Conservation (phyloP, 92 coral and sea anemone genomes). For the Siderastrea radians region DNA sequence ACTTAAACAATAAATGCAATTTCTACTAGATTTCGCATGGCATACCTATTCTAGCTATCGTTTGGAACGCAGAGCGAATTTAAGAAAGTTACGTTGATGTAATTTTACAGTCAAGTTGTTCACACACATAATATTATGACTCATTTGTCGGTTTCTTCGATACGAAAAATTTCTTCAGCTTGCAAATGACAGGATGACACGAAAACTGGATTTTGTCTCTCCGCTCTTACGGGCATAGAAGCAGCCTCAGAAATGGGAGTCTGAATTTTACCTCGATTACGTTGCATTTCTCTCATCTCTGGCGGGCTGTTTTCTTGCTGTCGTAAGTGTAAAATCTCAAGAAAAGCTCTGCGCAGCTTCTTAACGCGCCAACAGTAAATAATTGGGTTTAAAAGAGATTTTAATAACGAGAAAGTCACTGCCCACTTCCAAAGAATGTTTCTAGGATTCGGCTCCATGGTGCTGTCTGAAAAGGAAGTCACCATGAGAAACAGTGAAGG, state of each 20-base stretch:
- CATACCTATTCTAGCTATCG: not conserved
- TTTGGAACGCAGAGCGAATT: not conserved
- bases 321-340: not conserved
- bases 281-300: not conserved
- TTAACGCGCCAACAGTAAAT: slow-evolving; percentile 9
- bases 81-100: not conserved
- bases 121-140: not conserved
- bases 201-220: not conserved
- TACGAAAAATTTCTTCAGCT: not conserved
- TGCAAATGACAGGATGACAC: not conserved
- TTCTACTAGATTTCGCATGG: too few species aligned
- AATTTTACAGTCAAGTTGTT: not conserved
- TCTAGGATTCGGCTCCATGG: not conserved
- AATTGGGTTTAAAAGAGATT: slow-evolving; percentile 15
- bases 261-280: not conserved
- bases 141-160: not conserved
- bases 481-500: not conserved
- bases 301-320: not conserved
- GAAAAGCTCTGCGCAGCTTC: slow-evolving; percentile 8
- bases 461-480: not conserved
- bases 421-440: not conserved
- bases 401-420: not conserved
- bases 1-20: too few species aligned
- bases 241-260: not conserved
- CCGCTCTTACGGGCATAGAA: not conserved